Evolutionary conservation across 2,797 vertebrate species (phyloP).

Genomic region (Sebastolobus alascanus): DNA sequence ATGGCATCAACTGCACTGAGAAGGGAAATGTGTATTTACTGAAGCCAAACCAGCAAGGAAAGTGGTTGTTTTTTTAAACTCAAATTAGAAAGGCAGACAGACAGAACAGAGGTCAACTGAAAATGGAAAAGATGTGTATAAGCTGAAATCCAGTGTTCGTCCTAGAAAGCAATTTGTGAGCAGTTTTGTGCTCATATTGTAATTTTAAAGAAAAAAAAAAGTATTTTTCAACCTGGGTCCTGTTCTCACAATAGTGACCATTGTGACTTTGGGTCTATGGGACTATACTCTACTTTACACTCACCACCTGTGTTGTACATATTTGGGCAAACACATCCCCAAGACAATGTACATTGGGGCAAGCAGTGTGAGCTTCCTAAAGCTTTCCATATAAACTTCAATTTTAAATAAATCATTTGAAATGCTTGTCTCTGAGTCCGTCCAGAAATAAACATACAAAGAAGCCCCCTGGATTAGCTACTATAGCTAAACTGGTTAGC

Average conservation of each 20-base stretch:
- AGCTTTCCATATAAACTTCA: not conserved
- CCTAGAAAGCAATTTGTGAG: not conserved
- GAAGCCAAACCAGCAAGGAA: constrained; percentile 5
- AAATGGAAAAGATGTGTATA: not conserved
- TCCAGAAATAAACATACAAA: not conserved
- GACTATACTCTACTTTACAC: not conserved
- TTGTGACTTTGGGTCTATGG: not conserved
- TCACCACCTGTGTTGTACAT: too few species aligned
- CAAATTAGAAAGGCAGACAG: constrained; percentile 13
- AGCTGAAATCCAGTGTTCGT: not conserved
- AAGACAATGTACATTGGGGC: not conserved
- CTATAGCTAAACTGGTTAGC: not conserved
- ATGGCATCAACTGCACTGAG: not conserved
- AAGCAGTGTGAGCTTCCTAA: too few species aligned
- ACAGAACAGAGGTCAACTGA: not conserved
- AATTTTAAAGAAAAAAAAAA: not conserved
- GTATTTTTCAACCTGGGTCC: not conserved
- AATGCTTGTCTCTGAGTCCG: not conserved
- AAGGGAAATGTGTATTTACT: constrained; percentile 2
- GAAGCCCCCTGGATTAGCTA: not conserved
- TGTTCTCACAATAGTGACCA: not conserved
- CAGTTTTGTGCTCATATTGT: not conserved
- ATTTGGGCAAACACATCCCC: not conserved
- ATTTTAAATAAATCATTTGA: not conserved
- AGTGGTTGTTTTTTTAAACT: constrained; percentile 1